phyloP scores from a whole-genome alignment of 2,888 invertebrate species.

The Gari tellinella region DNA sequence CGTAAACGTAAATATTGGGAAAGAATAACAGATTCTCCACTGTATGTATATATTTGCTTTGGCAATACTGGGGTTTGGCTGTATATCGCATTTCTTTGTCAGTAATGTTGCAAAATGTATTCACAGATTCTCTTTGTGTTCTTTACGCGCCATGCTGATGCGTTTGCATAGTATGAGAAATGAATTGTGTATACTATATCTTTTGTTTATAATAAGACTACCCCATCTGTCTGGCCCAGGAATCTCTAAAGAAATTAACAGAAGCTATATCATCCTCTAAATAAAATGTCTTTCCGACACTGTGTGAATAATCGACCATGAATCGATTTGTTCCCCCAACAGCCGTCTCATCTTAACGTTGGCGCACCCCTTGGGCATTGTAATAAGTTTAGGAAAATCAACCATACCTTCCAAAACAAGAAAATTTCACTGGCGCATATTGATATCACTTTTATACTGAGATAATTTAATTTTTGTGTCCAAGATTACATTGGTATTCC shows the following conservation, averaged over 20 bases:
- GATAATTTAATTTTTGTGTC: constrained; percentile 63
- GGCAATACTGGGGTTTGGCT: too few species aligned
- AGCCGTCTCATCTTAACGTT: constrained; percentile 22
- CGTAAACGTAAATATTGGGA: too few species aligned
- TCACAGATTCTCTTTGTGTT: too few species aligned
- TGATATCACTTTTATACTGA: constrained; percentile 74
- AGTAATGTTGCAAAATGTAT: too few species aligned
- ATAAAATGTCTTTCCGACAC: constrained; percentile 17
- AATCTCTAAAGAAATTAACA: too few species aligned
- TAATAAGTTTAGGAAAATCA: constrained; percentile 49
- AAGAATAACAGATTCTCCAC: too few species aligned
- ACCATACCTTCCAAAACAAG: constrained; percentile 57
- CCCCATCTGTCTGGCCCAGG: constrained; percentile 3
- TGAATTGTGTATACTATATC: constrained; percentile 2
- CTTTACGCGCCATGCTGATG: too few species aligned
- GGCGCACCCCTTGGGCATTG: constrained; percentile 38
- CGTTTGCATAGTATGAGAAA: too few species aligned
- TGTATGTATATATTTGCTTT: too few species aligned
- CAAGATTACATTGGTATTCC: constrained; percentile 59
- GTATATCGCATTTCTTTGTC: too few species aligned
- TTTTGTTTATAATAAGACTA: background rate
- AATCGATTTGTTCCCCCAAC: constrained; percentile 29
- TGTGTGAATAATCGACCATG: constrained; percentile 14
- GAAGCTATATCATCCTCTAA: background rate
- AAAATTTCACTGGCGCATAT: constrained; percentile 66